These are phyloP conservation scores for Pycnonotus jocosus DNA, from an alignment of 2,113 vertebrate species.

Conservation along the genomic window DNA sequence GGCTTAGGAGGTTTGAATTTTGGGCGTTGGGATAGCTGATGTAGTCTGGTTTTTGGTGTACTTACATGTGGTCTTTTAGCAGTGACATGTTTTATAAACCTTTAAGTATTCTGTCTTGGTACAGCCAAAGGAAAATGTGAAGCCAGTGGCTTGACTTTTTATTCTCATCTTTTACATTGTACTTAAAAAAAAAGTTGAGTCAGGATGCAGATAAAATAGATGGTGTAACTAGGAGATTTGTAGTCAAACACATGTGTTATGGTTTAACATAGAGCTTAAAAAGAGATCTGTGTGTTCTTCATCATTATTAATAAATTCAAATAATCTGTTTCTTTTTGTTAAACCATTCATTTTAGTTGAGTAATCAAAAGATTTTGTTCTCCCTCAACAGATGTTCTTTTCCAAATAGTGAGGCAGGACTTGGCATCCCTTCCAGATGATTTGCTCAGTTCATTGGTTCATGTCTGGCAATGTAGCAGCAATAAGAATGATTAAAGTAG, in stretches of 20 bases:
- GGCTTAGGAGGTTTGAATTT: neutral
- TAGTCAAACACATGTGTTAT: neutral
- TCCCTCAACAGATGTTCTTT: neutral
- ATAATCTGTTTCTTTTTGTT: neutral
- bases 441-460: neutral
- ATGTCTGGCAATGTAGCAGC: neutral
- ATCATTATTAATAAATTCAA: neutral
- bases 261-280: neutral
- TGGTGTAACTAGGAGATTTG: neutral
- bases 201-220: neutral
- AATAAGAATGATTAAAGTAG: neutral
- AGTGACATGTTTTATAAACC: neutral
- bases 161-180: neutral
- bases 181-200: neutral
- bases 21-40: neutral
- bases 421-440: neutral
- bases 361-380: neutral
- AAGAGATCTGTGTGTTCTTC: neutral
- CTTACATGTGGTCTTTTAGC: neutral
- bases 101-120: neutral
- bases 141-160: neutral
- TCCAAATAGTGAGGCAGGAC: neutral
- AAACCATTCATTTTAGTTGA: neutral
- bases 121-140: neutral
- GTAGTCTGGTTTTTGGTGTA: neutral